Percentiles rank a stretch among this genome's conserved stretches.
phyloP scores from a whole-genome alignment of 53 echinoderm and acorn worm species.

The Paelopatides confundens region DNA sequence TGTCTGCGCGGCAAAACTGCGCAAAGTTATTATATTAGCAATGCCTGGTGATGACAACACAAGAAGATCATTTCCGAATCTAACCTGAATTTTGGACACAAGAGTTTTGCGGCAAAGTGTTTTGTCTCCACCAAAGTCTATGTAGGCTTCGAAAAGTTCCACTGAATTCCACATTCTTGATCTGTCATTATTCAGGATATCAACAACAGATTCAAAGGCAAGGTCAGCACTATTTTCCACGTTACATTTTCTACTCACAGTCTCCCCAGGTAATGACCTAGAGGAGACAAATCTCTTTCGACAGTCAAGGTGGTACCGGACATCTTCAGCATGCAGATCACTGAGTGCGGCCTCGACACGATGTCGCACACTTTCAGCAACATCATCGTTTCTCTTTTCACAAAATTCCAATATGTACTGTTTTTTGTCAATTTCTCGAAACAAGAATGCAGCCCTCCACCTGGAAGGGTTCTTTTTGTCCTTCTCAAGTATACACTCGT shows the following conservation, averaged over 20 bases:
- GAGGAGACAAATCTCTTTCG: neutral
- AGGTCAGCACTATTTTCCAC: neutral
- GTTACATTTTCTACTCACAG: neutral
- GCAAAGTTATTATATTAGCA: slow-evolving; percentile 53
- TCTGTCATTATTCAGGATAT: no score
- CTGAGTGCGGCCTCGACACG: no score
- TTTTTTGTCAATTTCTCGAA: slow-evolving; percentile 49
- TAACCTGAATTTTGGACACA: slow-evolving; percentile 23
- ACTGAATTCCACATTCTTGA: no score
- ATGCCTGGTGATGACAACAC: slow-evolving; percentile 62
- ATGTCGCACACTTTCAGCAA: slow-evolving; percentile 62
- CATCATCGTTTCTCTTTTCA: slow-evolving; percentile 48
- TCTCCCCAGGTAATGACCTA: neutral
- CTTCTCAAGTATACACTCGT: slow-evolving; percentile 48
- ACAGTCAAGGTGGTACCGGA: slow-evolving; percentile 64
- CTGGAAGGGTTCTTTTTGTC: slow-evolving; percentile 56
- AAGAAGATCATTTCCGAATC: slow-evolving; percentile 31
- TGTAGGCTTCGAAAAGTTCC: no score
- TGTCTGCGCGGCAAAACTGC: no score
- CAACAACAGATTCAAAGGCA: neutral
- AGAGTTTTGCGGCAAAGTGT: slow-evolving; percentile 4
- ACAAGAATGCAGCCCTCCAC: slow-evolving; percentile 59
- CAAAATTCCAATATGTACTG: slow-evolving; percentile 30
- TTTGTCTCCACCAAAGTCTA: slow-evolving; percentile 17
- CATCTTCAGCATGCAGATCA: slow-evolving; percentile 67